A percentile compares a stretch with the other conserved stretches of the same genome.
These are phyloP conservation scores for Iguana delicatissima DNA, from an alignment of 2,797 vertebrate species.

Conservation along the genomic window DNA sequence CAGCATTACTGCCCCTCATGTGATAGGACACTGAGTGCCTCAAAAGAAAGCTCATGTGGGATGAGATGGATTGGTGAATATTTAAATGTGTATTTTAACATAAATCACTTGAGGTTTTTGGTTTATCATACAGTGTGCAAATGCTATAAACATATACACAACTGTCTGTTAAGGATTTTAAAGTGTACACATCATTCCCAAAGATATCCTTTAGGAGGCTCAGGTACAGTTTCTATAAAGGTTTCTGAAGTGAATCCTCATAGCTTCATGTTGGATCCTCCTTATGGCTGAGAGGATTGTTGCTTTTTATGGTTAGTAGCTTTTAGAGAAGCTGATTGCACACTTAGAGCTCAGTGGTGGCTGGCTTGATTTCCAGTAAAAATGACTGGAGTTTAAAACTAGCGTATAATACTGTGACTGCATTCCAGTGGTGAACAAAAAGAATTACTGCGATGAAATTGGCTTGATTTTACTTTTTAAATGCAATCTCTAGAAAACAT, in stretches of 20 bases:
- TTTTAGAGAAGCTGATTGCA: slow-evolving; percentile 12
- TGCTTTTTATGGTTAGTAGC: background rate
- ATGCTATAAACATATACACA: background rate
- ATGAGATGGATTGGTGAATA: background rate
- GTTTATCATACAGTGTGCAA: background rate
- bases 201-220: background rate
- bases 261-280: slow-evolving; percentile 3
- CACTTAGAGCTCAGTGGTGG: background rate
- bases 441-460: slow-evolving; percentile 6
- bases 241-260: background rate
- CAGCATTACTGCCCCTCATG: background rate
- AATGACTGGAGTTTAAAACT: background rate
- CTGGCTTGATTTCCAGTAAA: background rate
- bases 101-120: background rate
- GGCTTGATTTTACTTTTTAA: background rate
- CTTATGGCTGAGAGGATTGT: background rate
- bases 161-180: background rate
- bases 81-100: background rate
- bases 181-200: background rate
- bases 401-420: background rate
- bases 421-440: background rate
- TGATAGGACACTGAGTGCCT: background rate
- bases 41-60: background rate
- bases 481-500: background rate
- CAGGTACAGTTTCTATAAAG: rapidly evolving